These are phyloP conservation scores for Schizaphis graminum DNA, from an alignment of 2,888 invertebrate genomes.

Conservation along the genomic window DNA sequence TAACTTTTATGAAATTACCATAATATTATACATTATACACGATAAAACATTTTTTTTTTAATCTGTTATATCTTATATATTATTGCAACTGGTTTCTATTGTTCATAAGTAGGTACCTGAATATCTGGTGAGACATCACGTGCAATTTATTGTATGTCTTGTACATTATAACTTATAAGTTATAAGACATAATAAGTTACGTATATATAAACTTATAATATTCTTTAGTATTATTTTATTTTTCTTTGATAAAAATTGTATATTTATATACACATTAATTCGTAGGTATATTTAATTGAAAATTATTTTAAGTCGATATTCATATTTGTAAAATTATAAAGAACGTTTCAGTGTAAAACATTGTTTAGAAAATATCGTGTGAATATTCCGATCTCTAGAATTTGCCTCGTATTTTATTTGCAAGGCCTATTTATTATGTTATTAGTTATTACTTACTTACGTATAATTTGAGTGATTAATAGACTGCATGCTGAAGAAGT, in stretches of 20 bases:
- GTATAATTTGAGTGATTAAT: background rate
- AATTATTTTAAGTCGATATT: background rate
- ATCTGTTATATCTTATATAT: background rate
- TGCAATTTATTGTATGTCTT: background rate
- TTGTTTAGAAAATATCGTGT: slow-evolving; percentile 29
- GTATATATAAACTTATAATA: background rate
- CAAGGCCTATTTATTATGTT: background rate
- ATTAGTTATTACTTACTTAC: background rate
- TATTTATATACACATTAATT: background rate
- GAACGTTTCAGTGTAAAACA: background rate
- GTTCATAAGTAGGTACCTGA: background rate
- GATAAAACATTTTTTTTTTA: background rate
- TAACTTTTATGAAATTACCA: background rate
- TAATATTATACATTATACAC: background rate
- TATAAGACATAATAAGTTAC: background rate
- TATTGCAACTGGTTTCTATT: background rate
- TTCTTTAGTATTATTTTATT: background rate
- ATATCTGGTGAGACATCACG: background rate
- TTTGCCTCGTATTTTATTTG: slow-evolving; percentile 11
- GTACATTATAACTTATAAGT: background rate
- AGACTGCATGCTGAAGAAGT: background rate
- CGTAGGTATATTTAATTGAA: background rate
- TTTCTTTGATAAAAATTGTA: background rate
- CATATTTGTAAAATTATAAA: background rate
- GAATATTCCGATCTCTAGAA: background rate